These are phyloP conservation scores for Harlomillsia oculata DNA, from an alignment of 1,140 invertebrate genomes.

Conservation along the genomic window DNA sequence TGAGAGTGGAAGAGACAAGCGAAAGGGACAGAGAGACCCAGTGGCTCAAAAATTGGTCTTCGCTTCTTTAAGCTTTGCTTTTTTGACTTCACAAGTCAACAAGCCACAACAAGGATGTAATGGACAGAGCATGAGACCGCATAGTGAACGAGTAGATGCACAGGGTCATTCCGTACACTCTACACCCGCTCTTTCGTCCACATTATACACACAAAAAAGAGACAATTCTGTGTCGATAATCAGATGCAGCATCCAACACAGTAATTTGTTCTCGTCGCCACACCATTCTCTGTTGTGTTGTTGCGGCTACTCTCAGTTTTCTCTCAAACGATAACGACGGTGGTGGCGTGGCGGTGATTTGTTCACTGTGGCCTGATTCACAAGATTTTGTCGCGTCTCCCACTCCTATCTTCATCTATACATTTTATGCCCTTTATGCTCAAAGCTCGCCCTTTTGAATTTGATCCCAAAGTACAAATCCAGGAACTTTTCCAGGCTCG, in stretches of 20 bases:
- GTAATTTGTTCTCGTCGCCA: conserved; percentile 26
- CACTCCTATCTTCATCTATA: no score
- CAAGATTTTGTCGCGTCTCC: no score
- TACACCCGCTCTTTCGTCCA: not conserved
- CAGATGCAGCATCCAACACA: conserved; percentile 18
- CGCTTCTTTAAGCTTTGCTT: not conserved
- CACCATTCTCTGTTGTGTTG: not conserved
- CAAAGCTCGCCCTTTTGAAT: no score
- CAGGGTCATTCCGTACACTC: conserved; percentile 7
- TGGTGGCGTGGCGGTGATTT: no score
- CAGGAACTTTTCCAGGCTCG: no score
- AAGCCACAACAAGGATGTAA: not conserved
- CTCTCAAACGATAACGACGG: no score
- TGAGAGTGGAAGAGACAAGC: not conserved
- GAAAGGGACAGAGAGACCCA: not conserved
- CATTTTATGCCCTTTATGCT: no score
- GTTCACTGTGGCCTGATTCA: no score
- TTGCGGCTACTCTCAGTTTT: no score
- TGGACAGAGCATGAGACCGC: conserved; percentile 12
- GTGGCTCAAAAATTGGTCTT: not conserved
- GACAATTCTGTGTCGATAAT: conserved; percentile 21
- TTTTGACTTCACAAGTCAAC: not conserved
- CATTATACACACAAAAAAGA: conserved; percentile 9
- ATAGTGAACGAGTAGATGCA: conserved; percentile 21
- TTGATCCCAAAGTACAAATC: no score